phyloP scores from a whole-genome alignment of 2,797 vertebrate species.

The Micromesistius poutassou region DNA sequence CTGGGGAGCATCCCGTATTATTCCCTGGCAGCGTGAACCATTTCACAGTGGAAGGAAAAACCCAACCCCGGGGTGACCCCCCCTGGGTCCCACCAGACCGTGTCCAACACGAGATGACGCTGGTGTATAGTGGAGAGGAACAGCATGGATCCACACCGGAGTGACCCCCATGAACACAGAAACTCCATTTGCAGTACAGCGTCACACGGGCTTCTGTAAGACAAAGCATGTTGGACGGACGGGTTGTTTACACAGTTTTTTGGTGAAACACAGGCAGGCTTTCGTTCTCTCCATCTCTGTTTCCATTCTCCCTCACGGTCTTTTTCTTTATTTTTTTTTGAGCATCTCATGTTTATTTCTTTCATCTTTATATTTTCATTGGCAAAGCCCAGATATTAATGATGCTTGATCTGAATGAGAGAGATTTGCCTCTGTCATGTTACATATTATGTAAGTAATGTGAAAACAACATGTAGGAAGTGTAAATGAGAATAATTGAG shows the following conservation, averaged over 20 bases:
- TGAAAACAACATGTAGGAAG: no score
- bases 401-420: neutral
- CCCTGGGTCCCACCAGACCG: constrained; percentile 48
- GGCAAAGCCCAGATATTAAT: no score
- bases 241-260: neutral
- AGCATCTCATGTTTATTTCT: neutral
- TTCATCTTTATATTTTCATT: neutral
- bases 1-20: constrained; percentile 51
- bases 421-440: neutral
- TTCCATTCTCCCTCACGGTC: neutral
- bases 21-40: constrained; percentile 56
- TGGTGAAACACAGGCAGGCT: neutral
- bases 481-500: neutral
- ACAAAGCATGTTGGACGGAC: neutral
- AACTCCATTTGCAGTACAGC: constrained; percentile 27
- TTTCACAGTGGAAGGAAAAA: constrained; percentile 29
- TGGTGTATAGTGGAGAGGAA: constrained; percentile 50
- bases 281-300: neutral
- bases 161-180: constrained; percentile 38
- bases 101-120: constrained; percentile 31
- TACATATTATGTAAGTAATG: no score
- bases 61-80: constrained; percentile 40
- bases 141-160: constrained; percentile 35
- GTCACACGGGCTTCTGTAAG: neutral
- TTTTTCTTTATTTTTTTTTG: neutral